Conservation (phyloP, 2,888 invertebrate genomes). For the Acronicta psi region DNA sequence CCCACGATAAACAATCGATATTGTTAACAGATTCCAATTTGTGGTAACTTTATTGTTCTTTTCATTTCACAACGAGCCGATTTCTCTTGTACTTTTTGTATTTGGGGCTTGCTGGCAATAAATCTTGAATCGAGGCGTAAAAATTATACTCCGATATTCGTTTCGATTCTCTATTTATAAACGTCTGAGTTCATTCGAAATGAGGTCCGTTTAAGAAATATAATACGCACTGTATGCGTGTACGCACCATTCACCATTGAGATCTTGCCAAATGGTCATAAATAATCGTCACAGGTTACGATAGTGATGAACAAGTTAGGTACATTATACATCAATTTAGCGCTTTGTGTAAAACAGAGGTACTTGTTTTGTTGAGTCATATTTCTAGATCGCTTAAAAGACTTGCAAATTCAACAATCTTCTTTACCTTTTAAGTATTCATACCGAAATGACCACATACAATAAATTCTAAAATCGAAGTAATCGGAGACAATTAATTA, state of each 20-base stretch:
- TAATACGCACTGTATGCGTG: constrained; percentile 62
- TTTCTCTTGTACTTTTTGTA: constrained; percentile 62
- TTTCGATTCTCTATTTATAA: constrained; percentile 81
- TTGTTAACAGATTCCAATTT: constrained; percentile 53
- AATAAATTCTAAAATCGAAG: too few relatives aligned
- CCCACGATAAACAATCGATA: constrained; percentile 39
- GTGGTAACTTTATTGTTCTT: constrained; percentile 55
- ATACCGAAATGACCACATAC: too few relatives aligned
- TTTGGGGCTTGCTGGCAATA: constrained; percentile 62
- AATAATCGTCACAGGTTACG: constrained; percentile 47
- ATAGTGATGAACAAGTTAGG: constrained; percentile 35
- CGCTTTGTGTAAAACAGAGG: constrained; percentile 31
- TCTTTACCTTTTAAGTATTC: background rate
- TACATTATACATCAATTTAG: constrained; percentile 38
- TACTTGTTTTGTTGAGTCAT: constrained; percentile 32
- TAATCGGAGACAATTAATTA: too few relatives aligned
- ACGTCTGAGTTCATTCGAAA: constrained; percentile 76
- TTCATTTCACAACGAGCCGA: constrained; percentile 57
- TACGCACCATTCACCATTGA: constrained; percentile 64
- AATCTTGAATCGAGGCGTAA: constrained; percentile 70
- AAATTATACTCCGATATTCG: constrained; percentile 70
- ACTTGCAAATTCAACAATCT: background rate
- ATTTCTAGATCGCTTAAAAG: background rate
- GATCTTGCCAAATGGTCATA: constrained; percentile 66
- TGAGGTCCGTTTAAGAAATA: constrained; percentile 62